Conservation (phyloP, 2,888 invertebrate species). For the Lapara coniferarum region DNA sequence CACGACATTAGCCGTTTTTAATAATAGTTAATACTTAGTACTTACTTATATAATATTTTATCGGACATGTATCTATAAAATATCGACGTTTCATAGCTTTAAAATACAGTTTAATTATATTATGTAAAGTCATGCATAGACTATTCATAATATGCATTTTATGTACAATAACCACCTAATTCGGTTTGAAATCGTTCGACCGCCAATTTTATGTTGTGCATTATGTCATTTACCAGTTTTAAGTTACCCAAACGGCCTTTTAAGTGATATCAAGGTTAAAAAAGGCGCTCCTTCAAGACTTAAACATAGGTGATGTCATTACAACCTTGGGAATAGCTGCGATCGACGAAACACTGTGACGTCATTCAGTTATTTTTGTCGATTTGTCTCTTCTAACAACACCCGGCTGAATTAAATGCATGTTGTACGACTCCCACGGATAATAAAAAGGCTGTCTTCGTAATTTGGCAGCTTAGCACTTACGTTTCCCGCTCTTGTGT, state of each 20-base stretch:
- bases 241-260: slow-evolving; percentile 16
- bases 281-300: slow-evolving; percentile 14
- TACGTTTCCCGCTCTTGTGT: slow-evolving; percentile 54
- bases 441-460: neutral
- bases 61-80: too few relatives aligned
- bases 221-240: slow-evolving; percentile 21
- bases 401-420: slow-evolving; percentile 42
- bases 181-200: neutral
- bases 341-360: slow-evolving; percentile 50
- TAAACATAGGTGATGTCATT: slow-evolving; percentile 28
- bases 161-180: neutral
- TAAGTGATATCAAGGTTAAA: slow-evolving; percentile 11
- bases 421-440: neutral
- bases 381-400: slow-evolving; percentile 50
- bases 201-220: neutral
- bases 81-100: too few relatives aligned
- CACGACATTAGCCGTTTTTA: too few relatives aligned
- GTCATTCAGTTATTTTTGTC: slow-evolving; percentile 67
- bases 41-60: too few relatives aligned
- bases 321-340: slow-evolving; percentile 58
- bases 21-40: too few relatives aligned
- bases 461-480: slow-evolving; percentile 36
- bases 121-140: neutral
- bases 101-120: neutral
- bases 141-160: neutral